phyloP scores from a whole-genome alignment of 2,888 invertebrate species.

The Scrobipalpa costella region DNA sequence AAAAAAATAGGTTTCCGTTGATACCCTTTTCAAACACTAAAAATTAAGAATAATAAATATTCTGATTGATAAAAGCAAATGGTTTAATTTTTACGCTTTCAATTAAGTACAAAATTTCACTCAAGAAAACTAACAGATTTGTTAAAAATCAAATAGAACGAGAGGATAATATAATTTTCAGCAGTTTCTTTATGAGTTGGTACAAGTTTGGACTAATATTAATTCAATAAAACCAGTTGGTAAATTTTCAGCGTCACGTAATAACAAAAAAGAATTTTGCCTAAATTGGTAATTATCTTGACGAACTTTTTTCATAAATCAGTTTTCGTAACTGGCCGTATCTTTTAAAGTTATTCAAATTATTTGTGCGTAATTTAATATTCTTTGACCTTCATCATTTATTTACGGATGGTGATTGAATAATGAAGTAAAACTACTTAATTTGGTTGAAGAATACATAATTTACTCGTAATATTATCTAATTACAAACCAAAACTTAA shows the following conservation, averaged over 20 bases:
- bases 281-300: slow-evolving; percentile 63
- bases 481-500: no score
- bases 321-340: slow-evolving; percentile 49
- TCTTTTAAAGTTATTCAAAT: slow-evolving; percentile 53
- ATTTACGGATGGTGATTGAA: slow-evolving; percentile 2
- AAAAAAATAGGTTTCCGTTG: no score
- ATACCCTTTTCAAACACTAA: no score
- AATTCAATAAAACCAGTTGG: slow-evolving; percentile 37
- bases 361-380: slow-evolving; percentile 47
- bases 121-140: not conserved
- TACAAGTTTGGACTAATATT: slow-evolving; percentile 24
- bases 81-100: no score
- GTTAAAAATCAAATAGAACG: no score
- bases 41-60: no score
- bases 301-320: slow-evolving; percentile 69
- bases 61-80: no score
- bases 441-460: no score
- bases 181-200: not conserved
- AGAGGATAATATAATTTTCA: no score
- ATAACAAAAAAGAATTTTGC: slow-evolving; percentile 55
- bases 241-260: slow-evolving; percentile 52
- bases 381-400: slow-evolving; percentile 29
- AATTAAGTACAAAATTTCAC: no score
- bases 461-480: no score
- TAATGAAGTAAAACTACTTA: not conserved